phyloP scores from a whole-genome alignment of 2,888 invertebrate genomes.

The Boloria selene region DNA sequence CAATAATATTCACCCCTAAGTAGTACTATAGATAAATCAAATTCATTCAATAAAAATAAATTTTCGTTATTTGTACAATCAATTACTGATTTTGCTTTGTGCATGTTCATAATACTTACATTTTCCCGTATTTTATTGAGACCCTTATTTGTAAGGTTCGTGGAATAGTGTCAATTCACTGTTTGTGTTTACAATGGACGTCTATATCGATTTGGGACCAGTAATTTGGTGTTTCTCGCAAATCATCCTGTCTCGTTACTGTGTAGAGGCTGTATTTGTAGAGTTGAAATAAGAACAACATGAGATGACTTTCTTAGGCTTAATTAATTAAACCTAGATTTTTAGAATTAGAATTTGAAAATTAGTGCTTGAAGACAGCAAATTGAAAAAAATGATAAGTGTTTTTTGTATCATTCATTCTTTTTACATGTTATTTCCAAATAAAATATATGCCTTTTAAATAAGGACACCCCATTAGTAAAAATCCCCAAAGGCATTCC shows the following conservation, averaged over 20 bases:
- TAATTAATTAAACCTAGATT: too few species aligned
- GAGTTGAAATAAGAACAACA: not conserved
- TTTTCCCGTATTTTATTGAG: conserved; percentile 1
- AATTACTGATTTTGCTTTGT: too few species aligned
- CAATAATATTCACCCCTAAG: too few species aligned
- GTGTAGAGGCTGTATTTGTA: conserved; percentile 9
- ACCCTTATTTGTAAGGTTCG: conserved; percentile 25
- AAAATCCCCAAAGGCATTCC: conserved; percentile 13
- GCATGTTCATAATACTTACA: not conserved
- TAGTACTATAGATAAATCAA: too few species aligned
- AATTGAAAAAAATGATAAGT: not conserved
- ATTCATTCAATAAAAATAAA: too few species aligned
- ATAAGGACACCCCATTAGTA: conserved; percentile 1
- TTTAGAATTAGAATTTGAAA: too few species aligned
- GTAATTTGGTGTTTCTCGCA: conserved; percentile 39
- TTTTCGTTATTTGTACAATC: too few species aligned
- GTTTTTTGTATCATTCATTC: not conserved
- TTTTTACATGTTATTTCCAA: conserved; percentile 7
- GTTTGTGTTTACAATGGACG: conserved; percentile 38
- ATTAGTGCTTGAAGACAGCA: too few species aligned
- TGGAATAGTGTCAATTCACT: conserved; percentile 37
- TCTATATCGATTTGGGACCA: conserved; percentile 33
- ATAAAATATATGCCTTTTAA: not conserved
- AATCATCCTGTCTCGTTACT: conserved; percentile 37
- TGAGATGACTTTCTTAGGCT: not conserved